Base-by-base conservation (phyloP, 2,888 invertebrate genomes). In the Hydroisotoma schaefferi region DNA sequence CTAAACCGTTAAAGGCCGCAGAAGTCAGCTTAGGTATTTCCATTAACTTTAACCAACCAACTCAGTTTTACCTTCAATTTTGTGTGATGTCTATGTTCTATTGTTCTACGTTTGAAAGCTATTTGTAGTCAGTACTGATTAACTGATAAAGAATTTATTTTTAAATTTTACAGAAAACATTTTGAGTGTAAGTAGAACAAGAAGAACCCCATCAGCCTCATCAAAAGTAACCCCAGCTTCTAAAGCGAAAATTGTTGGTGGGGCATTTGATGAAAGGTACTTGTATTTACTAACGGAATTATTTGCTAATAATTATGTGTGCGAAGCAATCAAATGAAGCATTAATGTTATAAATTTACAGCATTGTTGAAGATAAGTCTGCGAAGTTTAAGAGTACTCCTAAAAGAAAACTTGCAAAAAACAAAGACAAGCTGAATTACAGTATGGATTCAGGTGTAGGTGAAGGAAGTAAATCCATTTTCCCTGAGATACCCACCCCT, bases 21-120 rank as follows among this genome's bases (percentile, higher is more conserved):
- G 71, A 69, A 55, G 61, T 71, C 40, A 71, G 67, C 48, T 58
- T 64, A 37, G 71, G 69, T 69, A 63, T 23, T 15, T 47, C 8
- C 25, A 23, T 22, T 10, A 23, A 18, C 25, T 23, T 5, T 10
- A 18, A 18, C 44, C 44, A n/a, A 43, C 10, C 8, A 8, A 20
- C 44, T 6, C 44, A 43, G 44, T 43, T 8, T 20, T 43, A 6
- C 8, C 6, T 43, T 20, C 8, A 43, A 8, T 15, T 43, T 20
- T 15, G 18, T 43, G 8, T 20, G 44, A 18, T 53, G 8, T 23
- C 18, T 29, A 12, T n/a, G n/a, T n/a, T n/a, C n/a, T n/a, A n/a
- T n/a, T n/a, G n/a, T n/a, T n/a, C n/a, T n/a, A n/a, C n/a, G n/a
- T n/a, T n/a, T n/a, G n/a, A n/a, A n/a, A n/a, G n/a, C n/a, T n/a